Base-by-base conservation (phyloP, 2,888 invertebrate genomes). In the Cylloceria caligata region DNA sequence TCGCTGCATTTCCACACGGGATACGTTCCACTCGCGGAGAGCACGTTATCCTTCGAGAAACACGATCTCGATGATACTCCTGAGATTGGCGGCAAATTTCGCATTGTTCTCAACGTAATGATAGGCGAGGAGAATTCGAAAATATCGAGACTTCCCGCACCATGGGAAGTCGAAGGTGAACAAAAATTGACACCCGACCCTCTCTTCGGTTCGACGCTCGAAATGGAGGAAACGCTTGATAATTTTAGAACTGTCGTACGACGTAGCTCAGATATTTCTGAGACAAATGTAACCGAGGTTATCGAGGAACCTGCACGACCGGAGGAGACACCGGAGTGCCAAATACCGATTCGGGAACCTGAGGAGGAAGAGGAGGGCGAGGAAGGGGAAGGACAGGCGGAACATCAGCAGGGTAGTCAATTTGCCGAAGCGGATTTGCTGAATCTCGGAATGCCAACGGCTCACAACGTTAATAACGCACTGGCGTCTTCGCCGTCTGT, bases 1-100 rank as follows among this genome's bases (percentile, higher is more conserved):
- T 96, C 98, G 87, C 93, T 98, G 52, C 97, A 97, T 93, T 96
- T 99, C 88, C 97, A 99, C 92, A 97, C 98, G 6, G 98, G 98
- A 65, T 98, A 96, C 92, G 95, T 98, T 80, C 94, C 95, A 0
- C 94, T 95, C 86, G 95, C 95, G 83, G 96, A 97, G 88, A 97
- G 96, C 60, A 94, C 95, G n/a, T 93, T 98, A 72, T 95, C 95
- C 81, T 97, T 96, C 88, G 95, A 94, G 72, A 95, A 95, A 95
- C 95, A 93, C 30, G 97, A 98, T 91, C 94, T 98, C 85, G 98
- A 98, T 92, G 97, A 97, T 72, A 94, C 97, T 77, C 96, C 96
- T 3, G 97, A 97, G 80, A 90, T 94, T 0, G 93, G 93, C 2
- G 95, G 95, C 11, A 94, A 95, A 87, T 97, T 97, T 86, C 94